These are phyloP conservation scores for Drosophila planitibia DNA, from an alignment of 2,888 invertebrate species.

Conservation along the genomic window DNA sequence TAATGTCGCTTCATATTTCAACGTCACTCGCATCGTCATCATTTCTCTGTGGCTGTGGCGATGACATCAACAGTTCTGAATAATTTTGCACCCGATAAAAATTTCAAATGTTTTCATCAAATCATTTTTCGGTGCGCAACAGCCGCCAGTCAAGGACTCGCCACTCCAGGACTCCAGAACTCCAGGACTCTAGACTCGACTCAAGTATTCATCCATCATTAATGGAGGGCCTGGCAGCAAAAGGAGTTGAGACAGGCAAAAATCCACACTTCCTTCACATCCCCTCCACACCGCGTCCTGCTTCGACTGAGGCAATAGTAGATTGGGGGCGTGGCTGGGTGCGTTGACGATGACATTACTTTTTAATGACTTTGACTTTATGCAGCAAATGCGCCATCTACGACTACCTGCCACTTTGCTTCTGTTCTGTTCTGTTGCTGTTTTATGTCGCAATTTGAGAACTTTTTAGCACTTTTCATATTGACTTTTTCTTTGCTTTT, in stretches of 20 bases:
- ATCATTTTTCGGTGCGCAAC: conserved; percentile 67
- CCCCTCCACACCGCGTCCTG: neutral
- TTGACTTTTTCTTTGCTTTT: conserved; percentile 8
- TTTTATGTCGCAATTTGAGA: conserved; percentile 40
- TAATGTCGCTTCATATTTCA: conserved; percentile 79
- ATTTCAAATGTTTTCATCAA: conserved; percentile 82
- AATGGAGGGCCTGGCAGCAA: conserved; percentile 62
- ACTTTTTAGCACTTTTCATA: conserved; percentile 34
- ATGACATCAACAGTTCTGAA: conserved; percentile 83
- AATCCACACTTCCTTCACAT: neutral
- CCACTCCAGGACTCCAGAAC: conserved; percentile 13
- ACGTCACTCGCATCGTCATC: conserved; percentile 80
- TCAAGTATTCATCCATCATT: conserved; percentile 76
- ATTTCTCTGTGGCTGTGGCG: conserved; percentile 64
- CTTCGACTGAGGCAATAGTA: conserved; percentile 29
- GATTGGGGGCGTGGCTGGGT: conserved; percentile 46
- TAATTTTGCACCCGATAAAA: conserved; percentile 84
- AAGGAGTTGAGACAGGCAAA: conserved; percentile 56
- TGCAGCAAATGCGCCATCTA: conserved; percentile 69
- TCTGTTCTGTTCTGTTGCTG: conserved; percentile 12
- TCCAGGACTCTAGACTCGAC: conserved; percentile 17
- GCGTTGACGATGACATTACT: conserved; percentile 79
- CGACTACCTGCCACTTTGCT: conserved; percentile 35
- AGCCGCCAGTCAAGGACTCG: conserved; percentile 38
- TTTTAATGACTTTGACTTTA: conserved; percentile 82